phyloP scores from a whole-genome alignment of 2,888 invertebrate species.

The Drosophila ustulata region DNA sequence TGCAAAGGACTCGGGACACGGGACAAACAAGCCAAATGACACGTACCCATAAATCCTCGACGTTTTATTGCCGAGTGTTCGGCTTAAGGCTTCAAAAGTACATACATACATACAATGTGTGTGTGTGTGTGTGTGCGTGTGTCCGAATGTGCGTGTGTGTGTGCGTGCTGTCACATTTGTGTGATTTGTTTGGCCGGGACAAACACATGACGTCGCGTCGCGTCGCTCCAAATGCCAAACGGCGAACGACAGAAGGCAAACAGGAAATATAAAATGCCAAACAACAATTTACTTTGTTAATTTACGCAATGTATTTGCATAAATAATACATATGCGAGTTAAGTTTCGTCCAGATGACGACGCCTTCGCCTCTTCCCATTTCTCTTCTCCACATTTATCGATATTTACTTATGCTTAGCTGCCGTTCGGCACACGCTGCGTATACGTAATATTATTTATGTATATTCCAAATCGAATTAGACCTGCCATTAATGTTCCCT shows the following conservation, averaged over 20 bases:
- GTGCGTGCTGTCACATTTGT: constrained; percentile 59
- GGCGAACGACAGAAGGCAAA: constrained; percentile 30
- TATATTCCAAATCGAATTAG: constrained; percentile 39
- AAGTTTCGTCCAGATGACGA: constrained; percentile 21
- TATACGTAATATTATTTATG: constrained; percentile 44
- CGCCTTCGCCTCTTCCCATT: not conserved
- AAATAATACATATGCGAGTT: constrained; percentile 59
- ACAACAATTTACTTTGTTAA: constrained; percentile 73
- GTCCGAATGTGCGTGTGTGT: constrained; percentile 17
- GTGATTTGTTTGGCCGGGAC: constrained; percentile 72
- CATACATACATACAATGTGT: not conserved
- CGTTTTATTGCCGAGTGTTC: constrained; percentile 70
- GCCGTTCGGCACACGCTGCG: constrained; percentile 17
- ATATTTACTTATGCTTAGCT: constrained; percentile 13
- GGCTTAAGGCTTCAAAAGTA: constrained; percentile 51
- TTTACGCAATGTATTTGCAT: constrained; percentile 73
- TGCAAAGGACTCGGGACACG: constrained; percentile 21
- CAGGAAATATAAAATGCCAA: constrained; percentile 64
- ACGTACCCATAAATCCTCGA: constrained; percentile 72
- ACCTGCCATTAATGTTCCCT: constrained; percentile 5
- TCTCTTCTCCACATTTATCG: constrained; percentile 4
- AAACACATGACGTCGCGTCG: constrained; percentile 60
- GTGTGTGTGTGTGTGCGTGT: not conserved
- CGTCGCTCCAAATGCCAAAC: constrained; percentile 39
- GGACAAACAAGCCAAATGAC: constrained; percentile 75